Evolutionary conservation across 2,113 vertebrate species (phyloP).

Genomic region (Pogonocichla stellata): DNA sequence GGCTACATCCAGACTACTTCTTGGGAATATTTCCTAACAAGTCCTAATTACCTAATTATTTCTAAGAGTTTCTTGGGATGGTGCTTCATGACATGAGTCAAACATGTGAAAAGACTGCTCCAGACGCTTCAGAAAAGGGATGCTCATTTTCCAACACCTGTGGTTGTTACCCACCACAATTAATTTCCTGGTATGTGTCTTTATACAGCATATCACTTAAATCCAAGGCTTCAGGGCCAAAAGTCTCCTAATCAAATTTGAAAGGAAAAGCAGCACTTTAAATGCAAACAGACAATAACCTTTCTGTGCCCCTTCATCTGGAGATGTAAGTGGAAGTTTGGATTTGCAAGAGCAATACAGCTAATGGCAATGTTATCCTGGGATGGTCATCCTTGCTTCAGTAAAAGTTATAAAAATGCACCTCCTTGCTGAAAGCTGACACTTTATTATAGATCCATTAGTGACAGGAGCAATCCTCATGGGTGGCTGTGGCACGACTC

Average conservation of each 20-base stretch:
- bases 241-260: neutral
- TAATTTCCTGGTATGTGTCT: neutral
- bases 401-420: neutral
- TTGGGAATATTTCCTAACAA: neutral
- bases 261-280: neutral
- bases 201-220: neutral
- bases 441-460: neutral
- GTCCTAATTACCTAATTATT: neutral
- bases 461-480: neutral
- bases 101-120: neutral
- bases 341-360: neutral
- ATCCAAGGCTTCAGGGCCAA: neutral
- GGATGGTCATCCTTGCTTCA: neutral
- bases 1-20: neutral
- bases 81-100: neutral
- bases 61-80: neutral
- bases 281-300: neutral
- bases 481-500: fast-evolving
- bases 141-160: neutral
- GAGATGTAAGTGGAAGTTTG: neutral
- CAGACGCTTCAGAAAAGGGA: neutral
- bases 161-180: neutral
- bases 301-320: neutral
- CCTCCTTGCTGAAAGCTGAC: neutral
- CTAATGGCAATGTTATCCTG: neutral